Evolutionary conservation across 2,113 vertebrate species (phyloP).

Genomic region (Phoxinus phoxinus): DNA sequence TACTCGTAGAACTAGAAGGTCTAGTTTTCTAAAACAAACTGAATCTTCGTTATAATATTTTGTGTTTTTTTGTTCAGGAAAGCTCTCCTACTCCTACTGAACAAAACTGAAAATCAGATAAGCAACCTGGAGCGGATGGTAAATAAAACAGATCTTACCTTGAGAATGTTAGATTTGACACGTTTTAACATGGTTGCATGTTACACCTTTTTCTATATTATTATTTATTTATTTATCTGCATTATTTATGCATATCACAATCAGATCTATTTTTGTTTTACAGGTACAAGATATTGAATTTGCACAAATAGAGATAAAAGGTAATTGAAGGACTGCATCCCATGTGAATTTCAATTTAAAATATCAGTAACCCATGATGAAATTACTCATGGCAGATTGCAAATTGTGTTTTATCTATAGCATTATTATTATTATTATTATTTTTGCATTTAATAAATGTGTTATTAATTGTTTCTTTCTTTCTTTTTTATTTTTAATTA

Average conservation of each 20-base stretch:
- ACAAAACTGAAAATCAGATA: slow-evolving; percentile 93
- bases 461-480: background rate
- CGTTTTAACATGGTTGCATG: background rate
- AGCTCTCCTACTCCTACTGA: slow-evolving; percentile 87
- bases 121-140: slow-evolving; percentile 95
- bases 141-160: slow-evolving; percentile 45
- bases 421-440: too few species aligned
- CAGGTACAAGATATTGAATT: slow-evolving; percentile 98
- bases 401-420: background rate
- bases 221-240: background rate
- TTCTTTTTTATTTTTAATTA: background rate
- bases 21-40: background rate
- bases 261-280: background rate
- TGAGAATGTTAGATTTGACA: background rate
- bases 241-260: background rate
- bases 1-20: background rate
- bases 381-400: background rate
- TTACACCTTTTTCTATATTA: background rate
- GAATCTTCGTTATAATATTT: background rate
- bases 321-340: slow-evolving; percentile 92
- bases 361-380: background rate
- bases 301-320: slow-evolving; percentile 92
- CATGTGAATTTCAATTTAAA: background rate
- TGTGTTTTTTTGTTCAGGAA: slow-evolving; percentile 74
- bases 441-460: background rate